A percentile compares a stretch with the other conserved stretches of the same genome.
Conservation (phyloP, 2,113 vertebrate species). For the Caranx melampygus region DNA sequence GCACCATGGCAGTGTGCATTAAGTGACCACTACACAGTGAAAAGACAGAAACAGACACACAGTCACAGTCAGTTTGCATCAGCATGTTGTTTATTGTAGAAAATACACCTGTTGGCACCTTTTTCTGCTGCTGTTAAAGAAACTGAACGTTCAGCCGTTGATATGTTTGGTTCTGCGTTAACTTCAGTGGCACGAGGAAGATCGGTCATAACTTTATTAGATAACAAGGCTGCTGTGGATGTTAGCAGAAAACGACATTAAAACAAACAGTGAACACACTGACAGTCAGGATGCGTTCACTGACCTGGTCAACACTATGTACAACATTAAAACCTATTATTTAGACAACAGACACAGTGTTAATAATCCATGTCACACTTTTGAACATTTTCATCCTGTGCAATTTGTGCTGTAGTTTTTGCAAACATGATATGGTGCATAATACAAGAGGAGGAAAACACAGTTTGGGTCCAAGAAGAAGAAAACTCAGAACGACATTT, state of each 20-base stretch:
- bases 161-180: slow-evolving; percentile 31
- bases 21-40: too few species aligned
- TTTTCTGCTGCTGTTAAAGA: slow-evolving; percentile 19
- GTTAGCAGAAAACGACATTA: neutral
- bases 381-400: slow-evolving; percentile 11
- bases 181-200: neutral
- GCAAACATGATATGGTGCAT: slow-evolving; percentile 38
- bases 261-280: neutral
- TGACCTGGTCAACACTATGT: neutral
- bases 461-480: neutral
- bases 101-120: slow-evolving; percentile 55
- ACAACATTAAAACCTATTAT: neutral
- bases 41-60: too few species aligned
- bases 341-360: neutral
- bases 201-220: neutral
- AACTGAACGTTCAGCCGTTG: neutral
- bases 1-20: too few species aligned
- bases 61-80: slow-evolving; percentile 1
- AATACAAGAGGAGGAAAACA: neutral
- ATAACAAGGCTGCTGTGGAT: neutral
- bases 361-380: neutral
- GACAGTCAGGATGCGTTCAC: neutral
- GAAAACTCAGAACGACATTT: neutral
- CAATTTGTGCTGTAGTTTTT: slow-evolving; percentile 43
- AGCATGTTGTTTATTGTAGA: slow-evolving; percentile 62